These are phyloP conservation scores for Drosophila neoperkinsi DNA, from an alignment of 2,888 invertebrate genomes.

Conservation along the genomic window DNA sequence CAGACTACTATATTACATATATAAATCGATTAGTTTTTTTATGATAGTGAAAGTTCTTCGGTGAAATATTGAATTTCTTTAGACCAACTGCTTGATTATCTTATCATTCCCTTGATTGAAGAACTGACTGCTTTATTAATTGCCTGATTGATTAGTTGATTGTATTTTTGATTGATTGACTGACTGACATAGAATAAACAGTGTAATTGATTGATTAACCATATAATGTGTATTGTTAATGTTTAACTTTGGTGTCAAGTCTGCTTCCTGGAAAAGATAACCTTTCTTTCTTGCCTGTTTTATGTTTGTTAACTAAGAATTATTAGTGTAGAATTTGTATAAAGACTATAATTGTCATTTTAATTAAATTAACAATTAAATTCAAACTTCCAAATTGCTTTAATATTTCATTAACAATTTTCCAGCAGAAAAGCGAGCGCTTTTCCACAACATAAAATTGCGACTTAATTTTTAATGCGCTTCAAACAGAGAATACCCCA, in stretches of 20 bases:
- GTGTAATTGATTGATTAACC: neutral
- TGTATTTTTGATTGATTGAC: neutral
- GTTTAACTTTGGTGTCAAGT: fast-evolving
- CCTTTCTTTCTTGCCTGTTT: neutral
- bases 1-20: neutral
- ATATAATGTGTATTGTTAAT: neutral
- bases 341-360: neutral
- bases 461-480: conserved; percentile 34
- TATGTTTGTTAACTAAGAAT: neutral
- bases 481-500: conserved; percentile 5
- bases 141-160: neutral
- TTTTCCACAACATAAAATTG: conserved; percentile 42
- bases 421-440: neutral
- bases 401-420: neutral
- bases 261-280: neutral
- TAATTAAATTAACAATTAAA: too few relatives aligned
- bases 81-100: neutral
- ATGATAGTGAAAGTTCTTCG: neutral
- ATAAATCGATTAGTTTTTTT: neutral
- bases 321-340: neutral
- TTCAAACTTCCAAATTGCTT: too few relatives aligned
- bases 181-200: neutral
- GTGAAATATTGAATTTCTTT: neutral
- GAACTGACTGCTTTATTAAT: neutral
- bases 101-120: neutral